A percentile compares a stretch with the other conserved stretches of the same genome.
Evolutionary conservation across 2,113 vertebrate genomes (phyloP).

Genomic region (Gymnarchus niloticus): DNA sequence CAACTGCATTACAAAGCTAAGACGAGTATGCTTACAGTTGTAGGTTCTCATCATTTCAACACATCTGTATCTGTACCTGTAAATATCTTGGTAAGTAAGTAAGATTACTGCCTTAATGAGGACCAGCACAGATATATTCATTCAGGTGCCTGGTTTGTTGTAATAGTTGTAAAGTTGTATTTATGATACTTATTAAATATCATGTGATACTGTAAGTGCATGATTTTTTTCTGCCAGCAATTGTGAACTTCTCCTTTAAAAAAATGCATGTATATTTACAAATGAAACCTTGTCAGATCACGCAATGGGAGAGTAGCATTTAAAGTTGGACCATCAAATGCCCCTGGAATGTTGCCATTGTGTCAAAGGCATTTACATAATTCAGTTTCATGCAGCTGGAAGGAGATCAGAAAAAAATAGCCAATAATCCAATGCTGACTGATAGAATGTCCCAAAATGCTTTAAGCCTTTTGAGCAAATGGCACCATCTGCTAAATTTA

Average conservation of each 20-base stretch:
- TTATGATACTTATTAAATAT: background rate
- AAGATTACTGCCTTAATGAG: background rate
- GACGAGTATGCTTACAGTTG: background rate
- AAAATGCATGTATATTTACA: background rate
- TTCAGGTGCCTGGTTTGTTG: background rate
- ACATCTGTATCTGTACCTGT: background rate
- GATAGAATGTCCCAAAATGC: background rate
- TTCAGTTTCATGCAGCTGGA: background rate
- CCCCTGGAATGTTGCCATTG: background rate
- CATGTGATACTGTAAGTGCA: background rate
- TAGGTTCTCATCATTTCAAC: background rate
- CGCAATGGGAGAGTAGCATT: background rate
- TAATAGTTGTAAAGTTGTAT: background rate
- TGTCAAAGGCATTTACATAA: background rate
- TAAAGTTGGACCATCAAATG: background rate
- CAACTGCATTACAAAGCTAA: background rate
- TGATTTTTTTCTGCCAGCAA: background rate
- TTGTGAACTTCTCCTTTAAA: background rate
- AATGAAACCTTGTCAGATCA: background rate
- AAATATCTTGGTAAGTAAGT: background rate
- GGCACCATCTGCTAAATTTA: background rate
- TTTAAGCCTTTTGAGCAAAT: background rate
- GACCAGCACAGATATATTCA: background rate
- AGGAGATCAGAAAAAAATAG: background rate
- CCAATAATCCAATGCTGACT: constrained; percentile 14